Evolutionary conservation across 2,888 invertebrate genomes (phyloP).

Genomic region (Dorcus parallelipipedus): DNA sequence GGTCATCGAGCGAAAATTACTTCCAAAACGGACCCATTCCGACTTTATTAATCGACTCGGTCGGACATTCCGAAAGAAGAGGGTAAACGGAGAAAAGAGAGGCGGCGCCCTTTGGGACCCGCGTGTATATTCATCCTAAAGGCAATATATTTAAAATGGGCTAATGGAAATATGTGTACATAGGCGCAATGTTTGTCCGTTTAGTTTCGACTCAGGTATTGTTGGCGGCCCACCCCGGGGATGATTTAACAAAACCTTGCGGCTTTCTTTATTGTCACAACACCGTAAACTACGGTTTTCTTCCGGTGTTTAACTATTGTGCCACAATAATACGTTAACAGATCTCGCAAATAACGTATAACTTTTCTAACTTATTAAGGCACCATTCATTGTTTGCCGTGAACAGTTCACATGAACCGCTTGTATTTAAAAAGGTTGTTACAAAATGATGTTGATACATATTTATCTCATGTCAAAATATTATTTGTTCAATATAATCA

Average conservation of each 20-base stretch:
- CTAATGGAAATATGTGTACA: constrained; percentile 45
- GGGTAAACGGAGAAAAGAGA: constrained; percentile 20
- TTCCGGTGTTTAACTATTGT: constrained; percentile 27
- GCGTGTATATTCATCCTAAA: constrained; percentile 35
- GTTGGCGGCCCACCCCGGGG: constrained; percentile 39
- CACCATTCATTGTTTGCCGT: too few species aligned
- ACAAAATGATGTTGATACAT: too few species aligned
- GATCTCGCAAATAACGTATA: neutral
- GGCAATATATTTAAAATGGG: constrained; percentile 44
- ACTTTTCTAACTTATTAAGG: too few species aligned
- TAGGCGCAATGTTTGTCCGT: constrained; percentile 40
- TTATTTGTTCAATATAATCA: too few species aligned
- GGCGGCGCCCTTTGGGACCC: constrained; percentile 34
- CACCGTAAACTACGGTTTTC: constrained; percentile 35
- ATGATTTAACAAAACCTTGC: constrained; percentile 35
- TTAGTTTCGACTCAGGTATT: constrained; percentile 41
- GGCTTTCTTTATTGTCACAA: constrained; percentile 35
- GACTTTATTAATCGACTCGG: constrained; percentile 17
- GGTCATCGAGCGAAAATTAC: constrained; percentile 11
- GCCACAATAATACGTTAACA: neutral
- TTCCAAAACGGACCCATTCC: constrained; percentile 7
- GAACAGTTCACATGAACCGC: too few species aligned
- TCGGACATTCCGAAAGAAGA: constrained; percentile 26
- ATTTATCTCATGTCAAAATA: too few species aligned
- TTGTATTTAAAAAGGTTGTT: too few species aligned